Evolutionary conservation across 2,797 vertebrate genomes (phyloP), one percentile per base, ranked within the genome.

Genomic region (Pelobates cultripes): DNA sequence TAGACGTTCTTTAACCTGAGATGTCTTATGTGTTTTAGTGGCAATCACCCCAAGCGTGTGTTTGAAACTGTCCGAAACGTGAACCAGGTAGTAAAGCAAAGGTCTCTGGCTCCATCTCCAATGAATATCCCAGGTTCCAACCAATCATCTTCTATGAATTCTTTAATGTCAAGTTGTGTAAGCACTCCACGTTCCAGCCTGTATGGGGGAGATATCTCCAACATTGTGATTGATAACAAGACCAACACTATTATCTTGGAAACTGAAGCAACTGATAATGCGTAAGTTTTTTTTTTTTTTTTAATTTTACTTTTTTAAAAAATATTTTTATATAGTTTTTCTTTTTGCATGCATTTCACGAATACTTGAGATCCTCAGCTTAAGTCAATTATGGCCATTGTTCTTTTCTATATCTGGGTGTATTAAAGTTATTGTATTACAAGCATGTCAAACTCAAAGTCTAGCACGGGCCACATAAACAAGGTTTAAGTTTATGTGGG

Each of bases 51-150:
- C 5, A 98, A 97, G 89, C 94, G 97, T 1, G 96, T 99, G 81
- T 99, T 99, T 7, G 96, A 99, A 88, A 97, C 98, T 0, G 98
- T 99, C 86, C 95, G 96, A 73, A 99, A 95, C 80, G 90, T 99
- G 85, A 99, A 99, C 88, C 94, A 97, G 85, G 96, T 95, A 3
- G 97, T 97, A 72, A 97, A 95, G 87, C 96, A 97, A 90, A 95
- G 96, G 67, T 97, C 95, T 4, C 87, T 93, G 76, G 94, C 94
- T 12, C 96, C 96, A 0, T 99, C 97, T 3, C 96, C 97, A 70
- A 94, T 98, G 94, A 99, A 99, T 90, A 99, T 99, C 95, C 98
- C 98, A 0, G 98, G 98, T 71, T 99, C 98, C 85, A 99, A 99
- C 90, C 98, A 95, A 91, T 97, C 96, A 9, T 99, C 98, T 0